Conservation (phyloP, 2,797 vertebrate species). For the Rhinatrema bivittatum region DNA sequence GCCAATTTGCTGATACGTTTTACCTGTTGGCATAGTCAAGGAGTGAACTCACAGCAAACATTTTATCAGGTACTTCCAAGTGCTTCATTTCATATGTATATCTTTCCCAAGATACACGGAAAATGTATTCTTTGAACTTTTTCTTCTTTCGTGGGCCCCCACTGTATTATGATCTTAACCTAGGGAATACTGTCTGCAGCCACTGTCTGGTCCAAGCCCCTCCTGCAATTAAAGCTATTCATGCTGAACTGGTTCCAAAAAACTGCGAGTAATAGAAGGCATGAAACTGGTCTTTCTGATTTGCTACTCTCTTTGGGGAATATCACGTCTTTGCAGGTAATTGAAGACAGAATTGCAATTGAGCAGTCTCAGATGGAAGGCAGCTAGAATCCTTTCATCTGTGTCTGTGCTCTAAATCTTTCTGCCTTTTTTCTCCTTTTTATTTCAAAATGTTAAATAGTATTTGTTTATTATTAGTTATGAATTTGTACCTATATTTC, state of each 20-base stretch:
- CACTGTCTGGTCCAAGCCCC: conserved; percentile 26
- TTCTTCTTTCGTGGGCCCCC: too few relatives aligned
- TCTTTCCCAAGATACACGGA: too few relatives aligned
- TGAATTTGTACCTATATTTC: conserved; percentile 34
- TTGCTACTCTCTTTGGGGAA: conserved; percentile 51
- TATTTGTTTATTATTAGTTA: conserved; percentile 53
- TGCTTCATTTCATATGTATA: too few relatives aligned
- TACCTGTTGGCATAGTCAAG: too few relatives aligned
- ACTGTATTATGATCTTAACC: conserved; percentile 28
- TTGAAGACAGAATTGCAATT: conserved; percentile 66
- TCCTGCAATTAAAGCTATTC: conserved; percentile 42
- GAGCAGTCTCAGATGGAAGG: conserved; percentile 56
- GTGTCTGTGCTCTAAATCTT: conserved; percentile 52
- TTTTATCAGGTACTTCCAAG: too few relatives aligned
- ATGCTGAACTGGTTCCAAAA: conserved; percentile 45
- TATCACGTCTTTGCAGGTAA: conserved; percentile 67
- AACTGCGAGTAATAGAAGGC: conserved; percentile 45
- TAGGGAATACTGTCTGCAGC: conserved; percentile 24
- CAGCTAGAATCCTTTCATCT: conserved; percentile 50
- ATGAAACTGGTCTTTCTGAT: conserved; percentile 47
- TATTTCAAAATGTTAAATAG: conserved; percentile 49
- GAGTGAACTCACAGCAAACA: too few relatives aligned
- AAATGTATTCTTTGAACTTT: too few relatives aligned
- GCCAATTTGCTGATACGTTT: too few relatives aligned
- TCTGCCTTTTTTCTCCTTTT: conserved; percentile 27